Evolutionary conservation across 2,113 vertebrate genomes (phyloP).

Genomic region (Scytalopus superciliaris): DNA sequence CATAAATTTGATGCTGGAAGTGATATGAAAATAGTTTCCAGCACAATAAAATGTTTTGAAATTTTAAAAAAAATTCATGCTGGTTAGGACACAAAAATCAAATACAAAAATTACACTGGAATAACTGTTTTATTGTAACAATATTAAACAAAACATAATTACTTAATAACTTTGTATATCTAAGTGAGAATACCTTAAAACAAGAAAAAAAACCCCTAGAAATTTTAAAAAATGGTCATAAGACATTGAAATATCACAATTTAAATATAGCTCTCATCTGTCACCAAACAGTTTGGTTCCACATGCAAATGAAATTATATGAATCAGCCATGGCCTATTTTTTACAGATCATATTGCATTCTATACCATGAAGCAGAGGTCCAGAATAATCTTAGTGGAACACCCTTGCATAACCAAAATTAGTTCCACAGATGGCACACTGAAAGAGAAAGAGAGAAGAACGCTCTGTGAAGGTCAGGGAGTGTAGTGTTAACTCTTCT

Average conservation of each 20-base stretch:
- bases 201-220: neutral
- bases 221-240: neutral
- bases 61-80: neutral
- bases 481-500: neutral
- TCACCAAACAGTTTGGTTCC: neutral
- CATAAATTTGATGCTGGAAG: neutral
- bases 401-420: neutral
- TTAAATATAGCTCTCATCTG: constrained; percentile 18
- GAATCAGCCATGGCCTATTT: neutral
- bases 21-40: neutral
- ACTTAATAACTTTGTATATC: neutral
- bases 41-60: neutral
- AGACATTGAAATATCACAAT: neutral
- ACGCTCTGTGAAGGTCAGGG: neutral
- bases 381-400: neutral
- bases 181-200: neutral
- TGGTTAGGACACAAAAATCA: neutral
- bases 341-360: neutral
- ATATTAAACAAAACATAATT: neutral
- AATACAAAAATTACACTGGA: neutral
- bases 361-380: neutral
- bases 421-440: neutral
- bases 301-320: neutral
- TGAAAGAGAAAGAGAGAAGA: neutral
- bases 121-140: neutral